phyloP scores from a whole-genome alignment of 2,888 invertebrate species.

The Encarsia formosa region DNA sequence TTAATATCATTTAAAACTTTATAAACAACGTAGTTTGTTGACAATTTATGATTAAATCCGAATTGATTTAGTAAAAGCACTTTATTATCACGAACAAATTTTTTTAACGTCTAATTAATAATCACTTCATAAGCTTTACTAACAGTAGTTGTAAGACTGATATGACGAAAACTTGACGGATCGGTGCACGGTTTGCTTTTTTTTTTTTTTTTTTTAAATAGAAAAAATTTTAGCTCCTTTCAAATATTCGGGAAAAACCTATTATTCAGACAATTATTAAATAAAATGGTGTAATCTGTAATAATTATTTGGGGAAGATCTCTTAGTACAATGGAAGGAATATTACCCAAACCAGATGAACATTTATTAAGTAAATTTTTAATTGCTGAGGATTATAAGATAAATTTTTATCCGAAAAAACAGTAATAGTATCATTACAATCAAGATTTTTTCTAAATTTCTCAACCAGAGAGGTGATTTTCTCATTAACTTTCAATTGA shows the following conservation, averaged over 20 bases:
- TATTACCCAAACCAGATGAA: conserved; percentile 21
- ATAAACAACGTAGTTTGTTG: conserved; percentile 25
- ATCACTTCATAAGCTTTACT: conserved; percentile 31
- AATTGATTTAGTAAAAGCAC: conserved; percentile 27
- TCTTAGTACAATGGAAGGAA: conserved; percentile 22
- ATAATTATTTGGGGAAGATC: background rate
- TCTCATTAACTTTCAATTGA: background rate
- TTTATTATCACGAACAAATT: conserved; percentile 8
- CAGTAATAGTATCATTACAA: background rate
- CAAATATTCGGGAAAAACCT: conserved; percentile 32
- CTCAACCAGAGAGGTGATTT: background rate
- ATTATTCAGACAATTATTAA: conserved; percentile 31
- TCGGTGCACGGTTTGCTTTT: conserved; percentile 9
- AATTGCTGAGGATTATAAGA: no score
- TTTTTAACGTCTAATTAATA: conserved; percentile 11
- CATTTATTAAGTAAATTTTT: no score
- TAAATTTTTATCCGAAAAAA: background rate
- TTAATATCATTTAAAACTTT: conserved; percentile 11
- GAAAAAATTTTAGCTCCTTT: conserved; percentile 31
- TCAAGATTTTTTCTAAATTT: no score
- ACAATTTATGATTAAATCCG: conserved; percentile 23
- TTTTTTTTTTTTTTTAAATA: conserved; percentile 22
- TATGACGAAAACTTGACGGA: conserved; percentile 27
- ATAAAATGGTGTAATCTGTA: conserved; percentile 11
- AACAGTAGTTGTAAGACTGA: conserved; percentile 28